These are phyloP conservation scores for Acrocephalus scirpaceus DNA, from an alignment of 2,797 vertebrate species.

Conservation along the genomic window DNA sequence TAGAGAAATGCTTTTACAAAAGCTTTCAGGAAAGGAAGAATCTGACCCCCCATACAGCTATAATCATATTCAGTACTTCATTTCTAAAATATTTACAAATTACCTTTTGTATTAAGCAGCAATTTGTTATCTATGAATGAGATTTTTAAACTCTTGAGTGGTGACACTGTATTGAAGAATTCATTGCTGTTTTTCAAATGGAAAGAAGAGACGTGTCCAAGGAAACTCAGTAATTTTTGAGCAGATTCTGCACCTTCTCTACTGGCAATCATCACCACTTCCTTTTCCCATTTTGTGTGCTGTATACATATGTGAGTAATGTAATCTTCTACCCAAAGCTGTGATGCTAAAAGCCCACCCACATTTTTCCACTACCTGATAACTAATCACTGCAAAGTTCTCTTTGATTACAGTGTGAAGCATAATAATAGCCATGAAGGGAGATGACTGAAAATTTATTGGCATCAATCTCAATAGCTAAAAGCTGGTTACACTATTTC, in stretches of 20 bases:
- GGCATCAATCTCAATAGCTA: background rate
- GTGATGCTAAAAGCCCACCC: background rate
- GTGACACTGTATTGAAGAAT: background rate
- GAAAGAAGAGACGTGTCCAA: background rate
- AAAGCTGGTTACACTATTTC: background rate
- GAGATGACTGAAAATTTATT: background rate
- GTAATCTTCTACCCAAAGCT: background rate
- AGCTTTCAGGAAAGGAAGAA: background rate
- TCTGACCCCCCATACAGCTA: background rate
- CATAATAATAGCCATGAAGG: background rate
- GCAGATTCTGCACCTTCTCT: background rate
- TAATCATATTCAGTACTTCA: background rate
- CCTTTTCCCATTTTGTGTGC: background rate
- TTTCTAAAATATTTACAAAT: background rate
- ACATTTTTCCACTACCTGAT: background rate
- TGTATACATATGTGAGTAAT: background rate
- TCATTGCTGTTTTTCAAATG: background rate
- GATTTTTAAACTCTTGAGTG: background rate
- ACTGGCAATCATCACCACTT: background rate
- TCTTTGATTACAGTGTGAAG: background rate
- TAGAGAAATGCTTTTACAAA: background rate
- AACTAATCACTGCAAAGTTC: conserved; percentile 9
- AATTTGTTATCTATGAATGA: background rate
- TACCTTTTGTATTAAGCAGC: background rate
- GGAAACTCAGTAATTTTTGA: background rate